phyloP scores from a whole-genome alignment of 1,140 invertebrate species.

The Diabrotica virgifera region DNA sequence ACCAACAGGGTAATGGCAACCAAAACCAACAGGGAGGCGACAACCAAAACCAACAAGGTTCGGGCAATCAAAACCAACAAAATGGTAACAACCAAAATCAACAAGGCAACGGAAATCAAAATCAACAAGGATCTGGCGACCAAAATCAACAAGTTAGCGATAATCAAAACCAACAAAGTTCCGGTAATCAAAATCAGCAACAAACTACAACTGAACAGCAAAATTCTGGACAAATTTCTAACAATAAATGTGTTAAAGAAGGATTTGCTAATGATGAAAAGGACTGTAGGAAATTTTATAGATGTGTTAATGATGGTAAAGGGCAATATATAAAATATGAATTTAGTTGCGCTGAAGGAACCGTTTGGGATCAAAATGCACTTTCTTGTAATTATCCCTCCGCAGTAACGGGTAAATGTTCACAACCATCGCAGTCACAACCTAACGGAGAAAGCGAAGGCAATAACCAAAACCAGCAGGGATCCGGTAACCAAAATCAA shows the following conservation, averaged over 20 bases:
- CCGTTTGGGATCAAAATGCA: constrained; percentile 50
- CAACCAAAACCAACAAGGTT: constrained; percentile 20
- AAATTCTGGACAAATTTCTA: constrained; percentile 18
- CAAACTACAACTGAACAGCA: constrained; percentile 19
- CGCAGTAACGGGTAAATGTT: constrained; percentile 43
- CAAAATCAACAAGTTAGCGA: constrained; percentile 21
- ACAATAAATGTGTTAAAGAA: constrained; percentile 20
- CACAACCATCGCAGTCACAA: constrained; percentile 20
- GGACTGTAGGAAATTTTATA: constrained; percentile 76
- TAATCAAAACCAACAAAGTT: constrained; percentile 31
- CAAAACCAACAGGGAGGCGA: no score
- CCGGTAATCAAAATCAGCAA: no score
- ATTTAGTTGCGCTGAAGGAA: constrained; percentile 61
- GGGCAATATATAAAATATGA: constrained; percentile 55
- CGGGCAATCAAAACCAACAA: constrained; percentile 27
- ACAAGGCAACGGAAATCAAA: constrained; percentile 30
- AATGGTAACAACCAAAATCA: constrained; percentile 26
- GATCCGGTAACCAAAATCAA: constrained; percentile 5
- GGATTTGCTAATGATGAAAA: constrained; percentile 61
- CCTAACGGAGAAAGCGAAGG: no score
- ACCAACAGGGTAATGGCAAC: no score
- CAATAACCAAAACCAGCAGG: not conserved
- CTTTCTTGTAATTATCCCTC: constrained; percentile 53
- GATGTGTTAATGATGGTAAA: constrained; percentile 59
- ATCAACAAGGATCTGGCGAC: constrained; percentile 10